Base-by-base conservation (phyloP, 1,140 invertebrate species). In the Heterodera carotae region DNA sequence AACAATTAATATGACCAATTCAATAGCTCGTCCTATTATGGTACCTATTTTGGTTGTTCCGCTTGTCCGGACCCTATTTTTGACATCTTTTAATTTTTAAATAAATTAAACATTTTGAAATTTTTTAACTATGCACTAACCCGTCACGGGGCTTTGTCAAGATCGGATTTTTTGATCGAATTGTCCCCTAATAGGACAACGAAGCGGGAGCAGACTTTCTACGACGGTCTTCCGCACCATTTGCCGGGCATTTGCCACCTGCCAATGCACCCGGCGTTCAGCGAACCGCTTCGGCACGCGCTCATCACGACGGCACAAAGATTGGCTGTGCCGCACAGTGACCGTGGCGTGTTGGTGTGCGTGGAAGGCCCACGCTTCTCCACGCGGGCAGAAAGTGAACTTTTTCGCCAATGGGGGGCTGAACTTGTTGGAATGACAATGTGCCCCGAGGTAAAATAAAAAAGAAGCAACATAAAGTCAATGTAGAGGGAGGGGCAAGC, bases 351-450 rank as follows among this genome's bases (percentile, higher is more conserved):
- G 2, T 91, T 93, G 80, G 92, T 98, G 1, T 92, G 92, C 1
- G 95, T 99, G 87, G 96, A 99, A 90, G 96, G 95, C 2, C 94
- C 95, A 2, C 88, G 94, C 66, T 99, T 96, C 89, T 98, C 96
- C 0, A 93, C 93, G 10, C 92, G 92, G 86, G 94, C 95, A 6
- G 96, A 99, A 88, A 96, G 94, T 86, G 91, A 92, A 72, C 91
- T 97, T 89, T 95, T 92, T 85, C 90, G 92, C 10, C 89, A 90
- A 48, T 97, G 94, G 94, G 94, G 94, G 67, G 94, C 92, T 27
- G 48, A 48, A 76, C 27, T 81, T 34, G 91, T 98, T 62, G 97
- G 96, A 86, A 99, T 99, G 97, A 99, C 96, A 18, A 92, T 93
- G 43, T 93, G 94, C 48, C 97, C 97, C 2, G 97, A 99, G 90